Evolutionary conservation across 1,140 invertebrate genomes (phyloP).

Genomic region (Papilio polyxenes): DNA sequence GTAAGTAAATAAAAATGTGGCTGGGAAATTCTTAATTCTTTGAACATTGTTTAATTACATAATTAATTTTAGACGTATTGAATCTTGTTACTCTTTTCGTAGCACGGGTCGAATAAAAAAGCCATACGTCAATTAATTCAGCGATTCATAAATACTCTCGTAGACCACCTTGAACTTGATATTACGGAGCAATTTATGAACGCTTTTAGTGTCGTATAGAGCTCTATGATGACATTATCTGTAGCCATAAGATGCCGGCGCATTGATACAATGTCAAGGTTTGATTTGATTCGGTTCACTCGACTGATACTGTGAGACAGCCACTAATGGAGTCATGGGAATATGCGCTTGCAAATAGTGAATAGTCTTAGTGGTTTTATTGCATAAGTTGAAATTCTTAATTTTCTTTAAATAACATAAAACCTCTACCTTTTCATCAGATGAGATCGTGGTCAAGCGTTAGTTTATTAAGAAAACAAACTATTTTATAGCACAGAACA

Average conservation of each 20-base stretch:
- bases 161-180: constrained; percentile 42
- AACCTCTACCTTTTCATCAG: neutral
- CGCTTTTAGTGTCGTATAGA: constrained; percentile 55
- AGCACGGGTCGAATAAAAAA: no score
- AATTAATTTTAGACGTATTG: no score
- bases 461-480: no score
- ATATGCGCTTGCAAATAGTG: constrained; percentile 42
- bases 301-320: constrained; percentile 59
- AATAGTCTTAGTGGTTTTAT: constrained; percentile 8
- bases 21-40: no score
- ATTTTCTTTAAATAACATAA: neutral
- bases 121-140: neutral
- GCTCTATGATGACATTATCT: constrained; percentile 62
- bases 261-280: constrained; percentile 60
- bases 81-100: no score
- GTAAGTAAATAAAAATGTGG: no score
- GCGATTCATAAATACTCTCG: neutral
- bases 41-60: no score
- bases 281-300: constrained; percentile 55
- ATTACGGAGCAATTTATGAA: constrained; percentile 56
- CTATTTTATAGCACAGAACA: no score
- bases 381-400: neutral
- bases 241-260: constrained; percentile 54
- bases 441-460: no score
- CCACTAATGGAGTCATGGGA: constrained; percentile 71